Percentiles rank a stretch among this genome's conserved stretches.
phyloP scores from a whole-genome alignment of 2,113 vertebrate species.

The Hemibagrus wyckioides region DNA sequence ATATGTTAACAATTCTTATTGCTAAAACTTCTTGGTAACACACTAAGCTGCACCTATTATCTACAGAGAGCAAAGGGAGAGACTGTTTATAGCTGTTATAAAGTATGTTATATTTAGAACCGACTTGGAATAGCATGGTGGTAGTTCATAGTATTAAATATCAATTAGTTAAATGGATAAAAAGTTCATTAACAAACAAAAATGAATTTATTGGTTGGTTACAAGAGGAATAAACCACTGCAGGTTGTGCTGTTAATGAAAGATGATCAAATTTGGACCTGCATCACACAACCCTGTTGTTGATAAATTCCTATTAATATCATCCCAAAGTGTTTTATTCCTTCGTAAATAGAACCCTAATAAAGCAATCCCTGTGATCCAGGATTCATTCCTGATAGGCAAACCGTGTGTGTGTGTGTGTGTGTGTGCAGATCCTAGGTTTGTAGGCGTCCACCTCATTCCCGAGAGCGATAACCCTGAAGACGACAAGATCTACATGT shows the following conservation, averaged over 20 bases:
- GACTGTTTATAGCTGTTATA: not conserved
- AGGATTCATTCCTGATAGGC: not conserved
- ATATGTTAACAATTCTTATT: not conserved
- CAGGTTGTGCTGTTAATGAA: not conserved
- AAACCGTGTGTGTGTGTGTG: constrained; percentile 22
- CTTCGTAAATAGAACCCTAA: not conserved
- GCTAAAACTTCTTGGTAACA: not conserved
- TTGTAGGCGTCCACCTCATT: constrained; percentile 87
- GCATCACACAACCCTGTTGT: not conserved
- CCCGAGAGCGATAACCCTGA: constrained; percentile 97
- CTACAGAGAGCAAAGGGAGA: not conserved
- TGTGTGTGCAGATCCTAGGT: constrained; percentile 85
- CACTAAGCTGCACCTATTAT: not conserved
- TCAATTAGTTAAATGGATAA: not conserved
- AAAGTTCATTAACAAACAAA: not conserved
- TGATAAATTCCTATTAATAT: not conserved
- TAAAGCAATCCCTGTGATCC: not conserved
- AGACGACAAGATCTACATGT: constrained; percentile 97
- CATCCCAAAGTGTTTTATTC: not conserved
- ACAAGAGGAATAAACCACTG: not conserved
- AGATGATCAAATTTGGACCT: not conserved
- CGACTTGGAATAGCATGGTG: not conserved
- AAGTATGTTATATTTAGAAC: not conserved
- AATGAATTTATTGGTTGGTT: not conserved
- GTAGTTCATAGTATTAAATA: not conserved